Conservation (phyloP, 1,140 invertebrate genomes). For the Drosophila willistoni region DNA sequence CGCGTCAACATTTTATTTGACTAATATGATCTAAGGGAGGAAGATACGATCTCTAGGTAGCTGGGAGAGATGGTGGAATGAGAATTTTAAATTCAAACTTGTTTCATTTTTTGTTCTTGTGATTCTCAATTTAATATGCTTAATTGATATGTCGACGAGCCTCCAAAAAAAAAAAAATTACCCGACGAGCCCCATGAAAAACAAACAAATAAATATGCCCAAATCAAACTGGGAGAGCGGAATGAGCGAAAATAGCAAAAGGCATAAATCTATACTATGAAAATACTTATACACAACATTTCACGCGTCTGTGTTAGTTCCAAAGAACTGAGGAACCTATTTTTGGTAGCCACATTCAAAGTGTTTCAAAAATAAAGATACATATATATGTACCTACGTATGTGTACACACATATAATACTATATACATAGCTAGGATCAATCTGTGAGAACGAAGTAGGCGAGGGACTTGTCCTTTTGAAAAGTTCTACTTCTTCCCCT, state of each 20-base stretch:
- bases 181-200: slow-evolving; percentile 53
- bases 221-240: slow-evolving; percentile 17
- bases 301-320: slow-evolving; percentile 31
- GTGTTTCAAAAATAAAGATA: background rate
- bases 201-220: slow-evolving; percentile 22
- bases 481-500: too few species aligned
- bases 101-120: background rate
- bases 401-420: too few species aligned
- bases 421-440: background rate
- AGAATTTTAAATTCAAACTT: background rate
- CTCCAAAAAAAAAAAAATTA: slow-evolving; percentile 9
- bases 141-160: slow-evolving; percentile 35
- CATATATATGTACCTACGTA: background rate
- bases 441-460: background rate
- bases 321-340: background rate
- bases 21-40: background rate
- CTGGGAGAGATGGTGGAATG: background rate
- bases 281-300: slow-evolving; percentile 15
- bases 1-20: slow-evolving; percentile 8
- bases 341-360: background rate
- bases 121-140: slow-evolving; percentile 26
- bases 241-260: slow-evolving; percentile 9
- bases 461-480: too few species aligned
- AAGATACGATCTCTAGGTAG: background rate
- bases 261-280: background rate